A percentile compares a stretch with the other conserved stretches of the same genome.
Evolutionary conservation across 2,888 invertebrate genomes (phyloP).

Genomic region (Ptychoptera albimana): DNA sequence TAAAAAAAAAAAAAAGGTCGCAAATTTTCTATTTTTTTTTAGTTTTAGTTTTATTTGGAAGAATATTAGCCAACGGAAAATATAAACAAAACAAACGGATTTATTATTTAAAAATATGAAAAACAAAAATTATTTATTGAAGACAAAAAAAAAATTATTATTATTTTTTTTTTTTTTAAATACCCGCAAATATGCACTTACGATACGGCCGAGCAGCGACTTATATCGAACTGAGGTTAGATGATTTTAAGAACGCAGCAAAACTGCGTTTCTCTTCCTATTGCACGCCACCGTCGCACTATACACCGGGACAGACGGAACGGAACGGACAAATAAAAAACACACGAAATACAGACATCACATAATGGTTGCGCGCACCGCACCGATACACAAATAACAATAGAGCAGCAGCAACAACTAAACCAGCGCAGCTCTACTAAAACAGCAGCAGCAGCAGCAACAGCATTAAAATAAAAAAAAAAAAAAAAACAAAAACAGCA

Average conservation of each 20-base stretch:
- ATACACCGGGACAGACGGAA: neutral
- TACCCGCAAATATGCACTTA: neutral
- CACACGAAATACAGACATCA: neutral
- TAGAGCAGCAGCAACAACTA: constrained; percentile 4
- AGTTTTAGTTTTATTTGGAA: too few species aligned
- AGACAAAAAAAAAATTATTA: neutral
- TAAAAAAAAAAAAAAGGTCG: too few species aligned
- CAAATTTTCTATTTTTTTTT: too few species aligned
- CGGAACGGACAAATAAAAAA: too few species aligned
- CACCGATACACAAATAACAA: constrained; percentile 3
- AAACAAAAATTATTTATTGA: neutral
- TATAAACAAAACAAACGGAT: neutral
- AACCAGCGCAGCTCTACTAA: constrained; percentile 4
- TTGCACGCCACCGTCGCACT: neutral
- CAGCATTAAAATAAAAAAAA: neutral
- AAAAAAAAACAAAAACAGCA: too few species aligned
- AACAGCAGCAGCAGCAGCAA: constrained; percentile 3
- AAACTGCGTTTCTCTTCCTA: constrained; percentile 10
- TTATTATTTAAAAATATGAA: neutral
- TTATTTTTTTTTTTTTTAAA: neutral
- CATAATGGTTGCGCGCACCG: neutral
- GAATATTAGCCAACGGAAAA: too few species aligned
- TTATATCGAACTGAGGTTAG: constrained; percentile 18
- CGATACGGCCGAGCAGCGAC: constrained; percentile 16
- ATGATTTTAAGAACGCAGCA: constrained; percentile 12